These are phyloP conservation scores for Mactra quadrangularis DNA, from an alignment of 1,140 invertebrate species.

Conservation along the genomic window DNA sequence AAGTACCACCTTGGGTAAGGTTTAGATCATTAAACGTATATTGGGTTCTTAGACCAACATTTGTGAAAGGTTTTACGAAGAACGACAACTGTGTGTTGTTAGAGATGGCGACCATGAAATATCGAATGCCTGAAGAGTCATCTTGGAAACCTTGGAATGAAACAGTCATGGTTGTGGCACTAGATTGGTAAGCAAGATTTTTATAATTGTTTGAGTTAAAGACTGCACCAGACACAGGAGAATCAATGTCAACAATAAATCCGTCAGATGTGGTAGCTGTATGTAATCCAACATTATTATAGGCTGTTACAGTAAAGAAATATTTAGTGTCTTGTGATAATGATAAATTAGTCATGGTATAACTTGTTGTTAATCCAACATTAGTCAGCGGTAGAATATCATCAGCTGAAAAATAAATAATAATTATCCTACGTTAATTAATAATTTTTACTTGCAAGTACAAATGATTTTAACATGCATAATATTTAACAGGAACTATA, in stretches of 20 bases:
- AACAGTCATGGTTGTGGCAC: neutral
- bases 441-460: no score
- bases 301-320: conserved; percentile 17
- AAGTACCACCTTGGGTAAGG: conserved; percentile 54
- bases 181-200: conserved; percentile 8
- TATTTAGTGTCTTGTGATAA: neutral
- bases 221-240: neutral
- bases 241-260: neutral
- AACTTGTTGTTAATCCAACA: neutral
- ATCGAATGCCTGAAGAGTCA: conserved; percentile 12
- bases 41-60: conserved; percentile 28
- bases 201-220: neutral
- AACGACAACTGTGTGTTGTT: neutral
- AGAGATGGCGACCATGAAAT: conserved; percentile 40
- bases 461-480: no score
- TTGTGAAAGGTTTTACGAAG: neutral
- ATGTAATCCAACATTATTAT: conserved; percentile 3
- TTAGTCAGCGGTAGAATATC: neutral
- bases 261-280: neutral
- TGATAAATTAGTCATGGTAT: neutral
- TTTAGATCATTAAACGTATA: conserved; percentile 18
- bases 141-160: conserved; percentile 6
- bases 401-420: conserved; percentile 1
- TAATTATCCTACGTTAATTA: no score
- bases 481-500: no score